Evolutionary conservation across 2,113 vertebrate genomes (phyloP), one percentile per base, ranked within the genome.

Genomic region (Anolis carolinensis): DNA sequence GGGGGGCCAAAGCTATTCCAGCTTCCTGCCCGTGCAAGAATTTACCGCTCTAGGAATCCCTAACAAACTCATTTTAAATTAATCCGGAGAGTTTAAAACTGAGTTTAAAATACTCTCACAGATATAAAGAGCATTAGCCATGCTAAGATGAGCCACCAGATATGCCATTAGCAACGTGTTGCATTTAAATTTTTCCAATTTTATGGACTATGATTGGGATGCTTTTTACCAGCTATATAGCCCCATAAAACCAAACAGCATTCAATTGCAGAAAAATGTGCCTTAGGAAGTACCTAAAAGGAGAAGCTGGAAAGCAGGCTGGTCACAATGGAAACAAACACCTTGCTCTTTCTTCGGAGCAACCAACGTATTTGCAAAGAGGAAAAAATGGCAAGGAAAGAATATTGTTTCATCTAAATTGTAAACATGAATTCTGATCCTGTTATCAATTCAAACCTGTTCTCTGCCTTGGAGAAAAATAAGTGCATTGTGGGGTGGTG

Each of bases 231-330:
- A 32, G 59, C 59, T 80, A n/a, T 48, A 50, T 30, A 79, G 21
- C 50, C 77, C 30, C 32, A 72, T 27, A 85, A 80, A 85, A 1
- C 44, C 63, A 87, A 81, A 30, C 65, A 71, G 25, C 52, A 23
- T 79, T 23, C 72, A 79, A 59, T 65, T 65, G 20, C 30, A 73
- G 70, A 48, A 44, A 79, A 80, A 72, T 72, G 48, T 86, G 52
- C 52, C 70, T 65, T 63, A 73, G 65, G 23, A 71, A 73, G 50
- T n/a, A 9, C 23, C n/a, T 30, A 71, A n/a, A 23, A 70, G 63
- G 32, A 52, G 23, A 7, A 23, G 39, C 39, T n/a, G 48, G 55
- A 85, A 30, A 7, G 77, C 14, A 5, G 71, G 32, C 78, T n/a
- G 11, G 52, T 62, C 36, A 6, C 23, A 72, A 59, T 11, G 71